phyloP scores from a whole-genome alignment of 2,113 vertebrate species.

The Equus quagga region DNA sequence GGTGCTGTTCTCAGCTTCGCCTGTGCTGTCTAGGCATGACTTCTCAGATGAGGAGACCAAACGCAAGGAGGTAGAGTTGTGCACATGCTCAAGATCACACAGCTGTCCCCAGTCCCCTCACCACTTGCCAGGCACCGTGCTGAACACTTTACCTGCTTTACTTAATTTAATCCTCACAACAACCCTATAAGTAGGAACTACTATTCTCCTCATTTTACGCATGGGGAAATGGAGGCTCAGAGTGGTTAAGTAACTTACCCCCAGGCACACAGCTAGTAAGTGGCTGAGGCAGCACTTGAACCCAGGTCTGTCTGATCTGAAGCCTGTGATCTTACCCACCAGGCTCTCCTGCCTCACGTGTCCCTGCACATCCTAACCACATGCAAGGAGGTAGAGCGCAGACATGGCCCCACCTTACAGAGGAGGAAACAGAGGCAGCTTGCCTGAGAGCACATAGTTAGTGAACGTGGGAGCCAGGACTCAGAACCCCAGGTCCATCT shows the following conservation, averaged over 20 bases:
- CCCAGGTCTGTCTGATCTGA: background rate
- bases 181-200: background rate
- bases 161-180: background rate
- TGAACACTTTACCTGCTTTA: background rate
- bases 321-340: background rate
- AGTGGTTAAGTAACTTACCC: background rate
- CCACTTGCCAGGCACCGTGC: background rate
- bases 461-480: background rate
- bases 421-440: background rate
- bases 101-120: background rate
- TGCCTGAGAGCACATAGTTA: rapidly evolving
- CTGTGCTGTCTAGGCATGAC: background rate
- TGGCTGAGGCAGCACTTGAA: background rate
- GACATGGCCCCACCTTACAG: background rate
- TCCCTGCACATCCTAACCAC: background rate
- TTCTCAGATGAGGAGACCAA: background rate
- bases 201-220: background rate
- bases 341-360: background rate
- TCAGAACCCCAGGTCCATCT: background rate
- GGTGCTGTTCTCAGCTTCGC: background rate
- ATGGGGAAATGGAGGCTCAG: background rate
- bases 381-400: background rate
- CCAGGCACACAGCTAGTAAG: background rate
- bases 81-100: background rate
- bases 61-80: background rate